These are phyloP conservation scores for Corythornis madagascariensis DNA, from an alignment of 2,113 vertebrate species.

Conservation along the genomic window DNA sequence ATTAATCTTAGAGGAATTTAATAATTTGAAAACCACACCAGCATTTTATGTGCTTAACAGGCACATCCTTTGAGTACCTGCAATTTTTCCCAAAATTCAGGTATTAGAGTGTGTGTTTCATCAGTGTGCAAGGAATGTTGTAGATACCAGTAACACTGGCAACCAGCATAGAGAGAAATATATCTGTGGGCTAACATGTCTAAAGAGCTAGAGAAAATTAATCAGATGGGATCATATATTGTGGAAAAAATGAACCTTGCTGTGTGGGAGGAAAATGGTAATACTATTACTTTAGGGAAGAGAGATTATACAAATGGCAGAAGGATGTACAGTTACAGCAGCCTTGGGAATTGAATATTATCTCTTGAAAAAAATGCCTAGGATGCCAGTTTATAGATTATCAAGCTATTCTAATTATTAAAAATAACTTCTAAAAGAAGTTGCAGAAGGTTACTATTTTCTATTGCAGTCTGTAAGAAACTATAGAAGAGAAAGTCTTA, in stretches of 20 bases:
- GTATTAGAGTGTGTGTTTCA: neutral
- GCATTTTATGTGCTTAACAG: neutral
- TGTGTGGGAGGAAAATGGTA: neutral
- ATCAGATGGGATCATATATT: neutral
- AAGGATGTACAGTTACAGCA: neutral
- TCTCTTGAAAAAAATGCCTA: neutral
- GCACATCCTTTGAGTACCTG: neutral
- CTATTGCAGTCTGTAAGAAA: neutral
- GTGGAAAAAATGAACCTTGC: neutral
- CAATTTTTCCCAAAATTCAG: neutral
- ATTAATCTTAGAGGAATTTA: neutral
- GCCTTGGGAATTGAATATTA: neutral
- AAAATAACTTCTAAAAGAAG: neutral
- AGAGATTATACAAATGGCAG: neutral
- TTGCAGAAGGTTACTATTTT: neutral
- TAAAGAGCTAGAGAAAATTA: neutral
- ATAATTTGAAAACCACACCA: neutral
- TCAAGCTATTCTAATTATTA: neutral
- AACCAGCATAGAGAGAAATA: neutral
- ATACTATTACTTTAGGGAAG: neutral
- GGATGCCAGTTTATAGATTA: neutral
- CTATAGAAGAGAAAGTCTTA: neutral
- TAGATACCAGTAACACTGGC: neutral
- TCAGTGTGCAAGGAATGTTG: neutral
- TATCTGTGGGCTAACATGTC: neutral